Base-by-base conservation (phyloP, 2,888 invertebrate species). In the Gerosis bhagava region DNA sequence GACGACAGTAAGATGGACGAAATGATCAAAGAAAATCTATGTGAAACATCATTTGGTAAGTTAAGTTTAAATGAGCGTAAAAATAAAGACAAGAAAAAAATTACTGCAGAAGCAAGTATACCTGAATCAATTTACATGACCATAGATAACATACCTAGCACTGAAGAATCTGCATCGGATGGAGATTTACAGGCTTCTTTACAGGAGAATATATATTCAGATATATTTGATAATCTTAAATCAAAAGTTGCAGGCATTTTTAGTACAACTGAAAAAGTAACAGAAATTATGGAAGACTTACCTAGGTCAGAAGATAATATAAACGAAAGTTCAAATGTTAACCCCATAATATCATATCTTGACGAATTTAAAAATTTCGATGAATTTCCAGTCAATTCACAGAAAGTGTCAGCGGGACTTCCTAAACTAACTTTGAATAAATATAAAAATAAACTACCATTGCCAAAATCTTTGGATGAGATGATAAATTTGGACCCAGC, bases 51-150 rank as follows among this genome's bases (percentile, higher is more conserved):
- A 19, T 19, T 19, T 3, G 19, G 19, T 19, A 6, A 5, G 3
- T 5, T 5, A 3, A 19, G 4, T 19, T 5, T 19, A 3, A 19
- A 19, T 19, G 6, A 19, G 3, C 6, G 3, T 5, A 19, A 19
- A 19, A 19, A 19, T 6, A 19, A 21, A 15, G 39, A 49, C 25
- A 39, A 22, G 5, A 51, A 47, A 35, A 79, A 80, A 54, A 65
- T 75, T 62, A 53, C 54, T 37, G 58, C 57, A 2, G 66, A 70
- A 54, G 73, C 76, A 2, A 83, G 80, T 59, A 66, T 72, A 46
- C 53, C 67, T 58, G 10, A 64, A 59, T 28, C 58, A 49, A 39
- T 34, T 2, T 13, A 10, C 8, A 4, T 13, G 3, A 11, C 5
- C 7, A 3, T 10, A 2, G 10, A 25, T 13, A 11, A 17, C 22